Evolutionary conservation across 2,888 invertebrate species (phyloP).

Genomic region (Tyria jacobaeae): DNA sequence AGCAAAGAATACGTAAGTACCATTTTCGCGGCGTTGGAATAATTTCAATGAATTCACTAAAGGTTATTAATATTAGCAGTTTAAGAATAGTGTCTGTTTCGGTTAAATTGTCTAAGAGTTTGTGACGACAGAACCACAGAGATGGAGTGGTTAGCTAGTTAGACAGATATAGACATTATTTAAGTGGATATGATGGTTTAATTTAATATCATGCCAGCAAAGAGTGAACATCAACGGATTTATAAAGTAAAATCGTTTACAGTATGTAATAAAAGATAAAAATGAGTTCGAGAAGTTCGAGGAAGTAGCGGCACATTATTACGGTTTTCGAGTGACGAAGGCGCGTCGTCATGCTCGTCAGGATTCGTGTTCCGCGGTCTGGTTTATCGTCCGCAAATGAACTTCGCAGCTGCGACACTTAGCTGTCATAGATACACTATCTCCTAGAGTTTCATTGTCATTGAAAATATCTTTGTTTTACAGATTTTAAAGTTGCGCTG

Average conservation of each 20-base stretch:
- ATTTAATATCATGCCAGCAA: constrained; percentile 18
- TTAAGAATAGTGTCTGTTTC: too few species aligned
- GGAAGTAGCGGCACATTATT: constrained; percentile 66
- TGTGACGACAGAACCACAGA: too few species aligned
- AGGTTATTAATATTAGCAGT: too few species aligned
- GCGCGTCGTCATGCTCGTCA: constrained; percentile 15
- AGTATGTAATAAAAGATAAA: constrained; percentile 58
- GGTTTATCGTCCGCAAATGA: constrained; percentile 3
- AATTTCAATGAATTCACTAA: too few species aligned
- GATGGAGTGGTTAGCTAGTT: too few species aligned
- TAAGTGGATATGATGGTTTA: constrained; percentile 22
- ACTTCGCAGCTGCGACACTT: constrained; percentile 16
- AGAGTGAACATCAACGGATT: constrained; percentile 53
- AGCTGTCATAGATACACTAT: neutral
- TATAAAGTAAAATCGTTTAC: constrained; percentile 45
- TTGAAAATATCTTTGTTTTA: neutral
- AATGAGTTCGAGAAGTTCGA: constrained; percentile 61
- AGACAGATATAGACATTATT: constrained; percentile 9
- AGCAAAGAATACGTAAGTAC: too few species aligned
- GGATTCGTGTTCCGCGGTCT: constrained; percentile 18
- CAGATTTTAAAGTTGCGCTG: neutral
- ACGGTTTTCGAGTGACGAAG: constrained; percentile 57
- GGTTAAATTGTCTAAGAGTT: too few species aligned
- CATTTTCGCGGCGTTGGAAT: too few species aligned
- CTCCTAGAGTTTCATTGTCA: neutral